Evolutionary conservation across 2,888 invertebrate species (phyloP).

Genomic region (Pachycephus smyrnensis): DNA sequence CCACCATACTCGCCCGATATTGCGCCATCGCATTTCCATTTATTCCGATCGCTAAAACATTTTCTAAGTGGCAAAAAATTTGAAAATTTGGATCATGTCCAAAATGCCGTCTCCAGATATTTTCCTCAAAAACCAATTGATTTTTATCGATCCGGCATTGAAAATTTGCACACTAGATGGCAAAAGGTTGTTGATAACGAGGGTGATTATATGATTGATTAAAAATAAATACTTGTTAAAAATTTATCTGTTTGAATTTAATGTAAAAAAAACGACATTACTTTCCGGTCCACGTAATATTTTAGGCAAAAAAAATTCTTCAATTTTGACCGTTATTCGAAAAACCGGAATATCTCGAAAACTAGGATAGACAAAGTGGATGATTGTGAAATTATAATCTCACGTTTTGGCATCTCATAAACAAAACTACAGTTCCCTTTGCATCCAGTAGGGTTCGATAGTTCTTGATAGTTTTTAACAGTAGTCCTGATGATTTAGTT

Average conservation of each 20-base stretch:
- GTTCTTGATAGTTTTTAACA: too few relatives aligned
- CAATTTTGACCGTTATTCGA: too few relatives aligned
- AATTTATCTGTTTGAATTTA: conserved; percentile 13
- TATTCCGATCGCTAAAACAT: conserved; percentile 16
- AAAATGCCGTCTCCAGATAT: conserved; percentile 22
- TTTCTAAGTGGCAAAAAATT: conserved; percentile 22
- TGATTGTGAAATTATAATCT: too few relatives aligned
- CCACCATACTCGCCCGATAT: neutral
- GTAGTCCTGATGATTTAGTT: too few relatives aligned
- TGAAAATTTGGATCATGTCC: conserved; percentile 18
- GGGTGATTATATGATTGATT: conserved; percentile 20
- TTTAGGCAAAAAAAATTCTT: too few relatives aligned
- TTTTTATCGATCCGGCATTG: conserved; percentile 21
- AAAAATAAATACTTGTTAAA: conserved; percentile 19
- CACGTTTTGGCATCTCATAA: too few relatives aligned
- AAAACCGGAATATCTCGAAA: too few relatives aligned
- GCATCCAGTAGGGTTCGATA: too few relatives aligned
- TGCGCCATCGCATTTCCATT: conserved; percentile 11
- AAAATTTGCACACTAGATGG: conserved; percentile 22
- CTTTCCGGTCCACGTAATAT: conserved; percentile 57
- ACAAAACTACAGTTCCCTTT: too few relatives aligned
- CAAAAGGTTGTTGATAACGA: conserved; percentile 27
- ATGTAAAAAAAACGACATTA: conserved; percentile 13
- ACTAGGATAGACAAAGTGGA: too few relatives aligned
- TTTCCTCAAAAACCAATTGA: conserved; percentile 23